Base-by-base conservation (phyloP, 23 tunicate genomes). In the Styela clava region DNA sequence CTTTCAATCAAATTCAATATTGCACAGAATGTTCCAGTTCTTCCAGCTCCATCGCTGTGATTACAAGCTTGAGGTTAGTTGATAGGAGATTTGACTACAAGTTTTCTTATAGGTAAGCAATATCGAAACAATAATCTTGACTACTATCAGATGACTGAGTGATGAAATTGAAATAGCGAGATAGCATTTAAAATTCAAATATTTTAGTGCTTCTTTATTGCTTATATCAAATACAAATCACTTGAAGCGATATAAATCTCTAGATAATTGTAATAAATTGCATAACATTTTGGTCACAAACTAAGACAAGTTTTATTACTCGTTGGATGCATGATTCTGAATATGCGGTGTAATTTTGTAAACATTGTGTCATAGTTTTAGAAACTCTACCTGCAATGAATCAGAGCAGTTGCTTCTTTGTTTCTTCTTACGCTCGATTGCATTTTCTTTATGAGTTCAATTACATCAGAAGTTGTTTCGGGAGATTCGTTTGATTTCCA, bases 41-140 rank as follows among this genome's bases (percentile, higher is more conserved):
- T 23, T 3, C 82, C 82, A 52, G 82, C 68, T 5, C 82, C 82
- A 33, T 78, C 82, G 23, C 82, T 78, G 24, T 31, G 1, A 12
- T 31, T 16, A 33, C 78, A 73, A 7, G 3, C 56, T 5, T 44
- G 56, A 44, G 7, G 12, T 44, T 44, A 5, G 7, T 44, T 44
- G 12, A 44, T 44, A 44, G 56, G 7, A 44, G 12, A 44, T 5
- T 44, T 44, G 7, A 7, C 7, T 44, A 44, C 56, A n/a, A n/a
- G n/a, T n/a, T n/a, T n/a, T n/a, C n/a, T n/a, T n/a, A n/a, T n/a
- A n/a, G n/a, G n/a, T n/a, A n/a, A n/a, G n/a, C n/a, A n/a, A n/a
- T n/a, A n/a, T 44, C 12, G 9, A 5, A 44, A 44, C 56, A 44
- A 44, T 44, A 5, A 12, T 44, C 12, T 7, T 44, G 56, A 5